Evolutionary conservation across 2,888 invertebrate species (phyloP).

Genomic region (Cordilura impudica): DNA sequence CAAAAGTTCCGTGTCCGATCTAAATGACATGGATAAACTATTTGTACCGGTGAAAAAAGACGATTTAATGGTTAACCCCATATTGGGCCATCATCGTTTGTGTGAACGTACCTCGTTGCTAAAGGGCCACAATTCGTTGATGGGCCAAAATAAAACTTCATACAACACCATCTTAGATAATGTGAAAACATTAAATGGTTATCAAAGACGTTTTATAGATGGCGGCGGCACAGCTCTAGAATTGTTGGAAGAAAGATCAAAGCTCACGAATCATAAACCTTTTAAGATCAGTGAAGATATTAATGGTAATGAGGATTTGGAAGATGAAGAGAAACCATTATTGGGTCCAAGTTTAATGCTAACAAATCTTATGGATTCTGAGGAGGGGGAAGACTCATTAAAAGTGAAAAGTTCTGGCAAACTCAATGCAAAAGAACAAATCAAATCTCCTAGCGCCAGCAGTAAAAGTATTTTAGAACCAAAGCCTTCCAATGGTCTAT

Average conservation of each 20-base stretch:
- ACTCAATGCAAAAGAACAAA: slow-evolving; percentile 29
- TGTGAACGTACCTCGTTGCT: slow-evolving; percentile 78
- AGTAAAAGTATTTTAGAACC: slow-evolving; percentile 59
- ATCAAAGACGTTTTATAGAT: slow-evolving; percentile 71
- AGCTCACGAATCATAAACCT: slow-evolving; percentile 46
- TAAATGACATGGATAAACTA: slow-evolving; percentile 76
- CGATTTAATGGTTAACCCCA: slow-evolving; percentile 78
- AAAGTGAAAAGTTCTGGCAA: slow-evolving; percentile 57
- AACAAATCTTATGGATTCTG: slow-evolving; percentile 62
- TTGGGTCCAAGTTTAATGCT: slow-evolving; percentile 66
- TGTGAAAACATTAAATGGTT: slow-evolving; percentile 65
- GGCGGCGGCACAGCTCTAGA: slow-evolving; percentile 74
- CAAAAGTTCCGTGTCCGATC: slow-evolving; percentile 77
- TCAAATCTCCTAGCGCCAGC: slow-evolving; percentile 63
- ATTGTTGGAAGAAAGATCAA: slow-evolving; percentile 65
- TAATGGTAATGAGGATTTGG: slow-evolving; percentile 65
- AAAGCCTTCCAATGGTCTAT: slow-evolving; percentile 55
- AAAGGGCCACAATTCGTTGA: slow-evolving; percentile 31
- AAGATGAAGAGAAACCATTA: slow-evolving; percentile 72
- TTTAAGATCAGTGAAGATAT: slow-evolving; percentile 24
- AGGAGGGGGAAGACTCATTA: slow-evolving; percentile 27
- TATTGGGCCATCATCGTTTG: slow-evolving; percentile 81
- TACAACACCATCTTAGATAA: slow-evolving; percentile 66
- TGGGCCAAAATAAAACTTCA: slow-evolving; percentile 46
- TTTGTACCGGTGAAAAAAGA: slow-evolving; percentile 77